These are phyloP conservation scores for Ruditapes philippinarum DNA, from an alignment of 1,140 invertebrate species.

Conservation along the genomic window DNA sequence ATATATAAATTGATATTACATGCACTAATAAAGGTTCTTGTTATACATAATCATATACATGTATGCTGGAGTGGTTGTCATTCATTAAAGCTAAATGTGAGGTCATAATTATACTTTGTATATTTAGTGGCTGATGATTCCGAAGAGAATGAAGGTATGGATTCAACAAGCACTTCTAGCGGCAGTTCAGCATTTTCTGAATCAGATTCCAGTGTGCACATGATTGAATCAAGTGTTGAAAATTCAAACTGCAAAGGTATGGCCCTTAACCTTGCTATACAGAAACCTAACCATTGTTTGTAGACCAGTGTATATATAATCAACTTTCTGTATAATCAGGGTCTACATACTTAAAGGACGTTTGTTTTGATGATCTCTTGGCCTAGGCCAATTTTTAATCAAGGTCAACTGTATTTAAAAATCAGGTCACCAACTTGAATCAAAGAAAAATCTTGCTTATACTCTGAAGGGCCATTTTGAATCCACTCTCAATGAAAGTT, in stretches of 20 bases:
- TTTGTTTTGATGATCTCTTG: no score
- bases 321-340: slow-evolving; percentile 28
- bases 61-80: no score
- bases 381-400: no score
- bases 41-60: no score
- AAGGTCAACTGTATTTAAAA: no score
- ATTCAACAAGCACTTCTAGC: slow-evolving; percentile 31
- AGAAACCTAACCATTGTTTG: slow-evolving; percentile 32
- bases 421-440: no score
- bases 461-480: no score
- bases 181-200: slow-evolving; percentile 31
- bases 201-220: slow-evolving; percentile 31
- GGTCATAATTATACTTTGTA: slow-evolving; percentile 26
- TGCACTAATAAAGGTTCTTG: no score
- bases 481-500: no score
- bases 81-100: slow-evolving; percentile 30
- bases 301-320: slow-evolving; percentile 25
- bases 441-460: no score
- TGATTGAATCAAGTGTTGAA: slow-evolving; percentile 32
- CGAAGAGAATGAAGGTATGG: slow-evolving; percentile 26
- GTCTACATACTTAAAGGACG: no score
- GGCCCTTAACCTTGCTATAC: slow-evolving; percentile 28
- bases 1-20: no score
- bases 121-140: slow-evolving; percentile 32
- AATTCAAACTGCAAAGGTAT: slow-evolving; percentile 32